These are phyloP conservation scores for Crepidodera aurea DNA, from an alignment of 2,888 invertebrate species.

Conservation along the genomic window DNA sequence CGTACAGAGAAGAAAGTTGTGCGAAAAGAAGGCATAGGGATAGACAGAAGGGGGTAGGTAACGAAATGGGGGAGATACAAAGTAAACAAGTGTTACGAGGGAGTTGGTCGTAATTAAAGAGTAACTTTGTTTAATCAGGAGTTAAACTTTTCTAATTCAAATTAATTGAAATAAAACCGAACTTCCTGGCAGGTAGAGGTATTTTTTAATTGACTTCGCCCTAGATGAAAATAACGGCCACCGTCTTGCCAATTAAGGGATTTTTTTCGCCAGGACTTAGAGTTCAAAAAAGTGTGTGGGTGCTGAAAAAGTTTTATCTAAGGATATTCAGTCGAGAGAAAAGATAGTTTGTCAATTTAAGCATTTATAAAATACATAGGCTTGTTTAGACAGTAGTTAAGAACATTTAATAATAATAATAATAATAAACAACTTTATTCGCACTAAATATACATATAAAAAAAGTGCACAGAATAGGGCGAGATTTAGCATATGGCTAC, in stretches of 20 bases:
- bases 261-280: not conserved
- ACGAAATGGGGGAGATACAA: slow-evolving; percentile 31
- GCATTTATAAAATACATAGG: too few species aligned
- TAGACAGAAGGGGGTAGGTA: not conserved
- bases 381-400: too few species aligned
- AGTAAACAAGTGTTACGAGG: slow-evolving; percentile 47
- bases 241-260: slow-evolving; percentile 3
- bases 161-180: slow-evolving; percentile 48
- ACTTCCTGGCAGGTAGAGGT: slow-evolving; percentile 37
- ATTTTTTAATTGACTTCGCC: slow-evolving; percentile 39
- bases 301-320: not conserved
- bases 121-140: slow-evolving; percentile 50
- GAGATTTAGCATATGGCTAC: too few species aligned
- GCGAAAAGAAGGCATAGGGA: not conserved
- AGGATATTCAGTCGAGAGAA: too few species aligned
- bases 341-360: too few species aligned
- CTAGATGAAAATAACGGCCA: slow-evolving; percentile 7
- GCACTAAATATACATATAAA: too few species aligned
- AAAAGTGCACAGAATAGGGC: too few species aligned
- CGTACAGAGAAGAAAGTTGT: not conserved
- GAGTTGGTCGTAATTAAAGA: slow-evolving; percentile 47
- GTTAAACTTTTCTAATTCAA: slow-evolving; percentile 49
- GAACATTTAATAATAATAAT: too few species aligned
- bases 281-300: not conserved
- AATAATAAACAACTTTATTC: too few species aligned